Conservation (phyloP, 2,113 vertebrate species). For the Climacteris rufus region DNA sequence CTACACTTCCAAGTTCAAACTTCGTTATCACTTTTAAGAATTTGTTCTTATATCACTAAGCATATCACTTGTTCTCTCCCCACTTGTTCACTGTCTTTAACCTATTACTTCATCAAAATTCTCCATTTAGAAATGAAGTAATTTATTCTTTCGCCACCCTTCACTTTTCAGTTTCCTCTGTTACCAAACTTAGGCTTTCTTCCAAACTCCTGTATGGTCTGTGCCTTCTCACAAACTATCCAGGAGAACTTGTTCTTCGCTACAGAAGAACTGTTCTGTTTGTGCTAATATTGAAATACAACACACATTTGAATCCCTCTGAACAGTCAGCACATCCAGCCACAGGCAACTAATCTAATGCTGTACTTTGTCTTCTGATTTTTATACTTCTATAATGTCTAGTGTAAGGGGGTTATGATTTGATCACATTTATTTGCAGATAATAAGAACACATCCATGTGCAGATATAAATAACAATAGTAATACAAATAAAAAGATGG, state of each 20-base stretch:
- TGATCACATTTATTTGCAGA: background rate
- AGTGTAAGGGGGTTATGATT: background rate
- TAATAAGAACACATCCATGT: background rate
- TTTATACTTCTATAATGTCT: background rate
- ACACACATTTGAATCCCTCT: background rate
- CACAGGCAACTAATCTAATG: background rate
- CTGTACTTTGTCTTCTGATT: background rate
- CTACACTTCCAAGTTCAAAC: background rate
- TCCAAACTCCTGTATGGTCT: background rate
- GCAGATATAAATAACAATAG: background rate
- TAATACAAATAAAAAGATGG: background rate
- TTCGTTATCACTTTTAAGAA: background rate
- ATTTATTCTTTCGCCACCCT: background rate
- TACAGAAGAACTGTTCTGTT: background rate
- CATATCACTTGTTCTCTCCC: background rate
- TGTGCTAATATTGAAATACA: background rate
- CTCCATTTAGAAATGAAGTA: background rate
- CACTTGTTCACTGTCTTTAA: background rate
- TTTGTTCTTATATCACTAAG: too few species aligned
- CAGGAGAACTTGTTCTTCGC: background rate
- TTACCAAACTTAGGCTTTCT: background rate
- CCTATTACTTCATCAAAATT: background rate
- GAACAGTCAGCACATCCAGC: background rate
- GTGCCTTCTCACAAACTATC: background rate
- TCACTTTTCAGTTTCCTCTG: background rate